Conservation (phyloP, 2,113 vertebrate species). For the Rissa tridactyla region DNA sequence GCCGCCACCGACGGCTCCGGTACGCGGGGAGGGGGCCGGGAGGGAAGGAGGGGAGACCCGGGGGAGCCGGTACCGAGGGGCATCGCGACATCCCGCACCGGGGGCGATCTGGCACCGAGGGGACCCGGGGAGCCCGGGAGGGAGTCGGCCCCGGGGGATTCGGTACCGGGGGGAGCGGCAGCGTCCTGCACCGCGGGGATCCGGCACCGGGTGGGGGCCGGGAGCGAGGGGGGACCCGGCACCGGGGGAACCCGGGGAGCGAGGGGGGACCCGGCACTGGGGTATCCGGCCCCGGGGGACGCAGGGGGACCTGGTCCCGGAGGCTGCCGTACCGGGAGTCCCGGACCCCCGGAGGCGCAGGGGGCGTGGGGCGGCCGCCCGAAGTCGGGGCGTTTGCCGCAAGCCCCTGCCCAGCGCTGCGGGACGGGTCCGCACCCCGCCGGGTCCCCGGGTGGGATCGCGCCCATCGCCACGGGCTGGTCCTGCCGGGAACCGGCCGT, state of each 20-base stretch:
- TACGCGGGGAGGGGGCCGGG: constrained; percentile 12
- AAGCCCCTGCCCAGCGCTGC: background rate
- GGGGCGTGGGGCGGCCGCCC: no score
- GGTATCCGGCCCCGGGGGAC: no score
- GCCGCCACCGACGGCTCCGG: background rate
- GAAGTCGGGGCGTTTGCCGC: background rate
- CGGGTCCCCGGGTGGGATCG: background rate
- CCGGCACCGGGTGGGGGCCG: background rate
- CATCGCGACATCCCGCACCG: background rate
- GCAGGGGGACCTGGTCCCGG: background rate
- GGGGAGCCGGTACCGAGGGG: background rate
- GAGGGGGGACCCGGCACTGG: no score
- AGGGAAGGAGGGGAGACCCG: background rate
- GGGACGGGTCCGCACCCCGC: background rate
- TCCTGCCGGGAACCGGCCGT: background rate
- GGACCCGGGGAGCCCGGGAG: no score
- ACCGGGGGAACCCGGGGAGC: background rate
- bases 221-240: background rate
- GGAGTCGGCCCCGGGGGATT: background rate
- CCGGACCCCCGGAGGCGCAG: background rate
- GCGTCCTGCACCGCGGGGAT: background rate
- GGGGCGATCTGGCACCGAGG: background rate
- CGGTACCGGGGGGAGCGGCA: background rate
- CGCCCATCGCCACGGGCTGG: background rate
- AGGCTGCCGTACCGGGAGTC: background rate